These are phyloP conservation scores for Montipora capitata DNA, from an alignment of 92 coral and sea anemone genomes.

Conservation along the genomic window DNA sequence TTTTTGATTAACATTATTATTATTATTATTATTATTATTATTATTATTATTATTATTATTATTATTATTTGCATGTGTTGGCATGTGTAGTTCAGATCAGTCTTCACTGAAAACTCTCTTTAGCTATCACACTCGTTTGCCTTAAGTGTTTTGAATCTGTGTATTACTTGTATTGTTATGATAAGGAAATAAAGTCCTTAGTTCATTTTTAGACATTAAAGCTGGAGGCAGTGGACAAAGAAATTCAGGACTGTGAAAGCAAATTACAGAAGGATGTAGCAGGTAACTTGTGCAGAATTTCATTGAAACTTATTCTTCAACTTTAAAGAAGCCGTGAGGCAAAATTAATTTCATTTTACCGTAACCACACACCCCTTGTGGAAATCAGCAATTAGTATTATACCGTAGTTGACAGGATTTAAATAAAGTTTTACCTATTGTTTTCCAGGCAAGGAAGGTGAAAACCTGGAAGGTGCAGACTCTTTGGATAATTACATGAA, in stretches of 20 bases:
- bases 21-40: too few species aligned
- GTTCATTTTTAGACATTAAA: slow-evolving; percentile 46
- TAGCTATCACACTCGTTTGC: not conserved
- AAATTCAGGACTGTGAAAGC: slow-evolving; percentile 54
- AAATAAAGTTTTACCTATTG: not conserved
- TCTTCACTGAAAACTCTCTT: too few species aligned
- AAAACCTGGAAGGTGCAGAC: slow-evolving; percentile 55
- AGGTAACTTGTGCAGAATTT: slow-evolving; percentile 26
- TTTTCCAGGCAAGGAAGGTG: slow-evolving; percentile 12
- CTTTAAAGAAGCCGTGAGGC: too few species aligned
- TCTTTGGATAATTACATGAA: slow-evolving; percentile 91
- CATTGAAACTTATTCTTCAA: too few species aligned
- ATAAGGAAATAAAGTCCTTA: too few species aligned
- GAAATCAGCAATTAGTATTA: not conserved
- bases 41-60: too few species aligned
- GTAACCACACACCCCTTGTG: too few species aligned
- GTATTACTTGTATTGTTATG: not conserved
- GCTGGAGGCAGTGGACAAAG: slow-evolving; percentile 60
- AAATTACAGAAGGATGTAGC: slow-evolving; percentile 50
- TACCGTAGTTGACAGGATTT: not conserved
- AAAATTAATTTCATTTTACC: too few species aligned
- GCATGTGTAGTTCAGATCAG: too few species aligned
- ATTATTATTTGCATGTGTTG: too few species aligned
- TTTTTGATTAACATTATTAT: too few species aligned
- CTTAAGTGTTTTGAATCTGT: not conserved